These are phyloP conservation scores for Drosophila sproati DNA, from an alignment of 1,140 invertebrate genomes.

Conservation along the genomic window DNA sequence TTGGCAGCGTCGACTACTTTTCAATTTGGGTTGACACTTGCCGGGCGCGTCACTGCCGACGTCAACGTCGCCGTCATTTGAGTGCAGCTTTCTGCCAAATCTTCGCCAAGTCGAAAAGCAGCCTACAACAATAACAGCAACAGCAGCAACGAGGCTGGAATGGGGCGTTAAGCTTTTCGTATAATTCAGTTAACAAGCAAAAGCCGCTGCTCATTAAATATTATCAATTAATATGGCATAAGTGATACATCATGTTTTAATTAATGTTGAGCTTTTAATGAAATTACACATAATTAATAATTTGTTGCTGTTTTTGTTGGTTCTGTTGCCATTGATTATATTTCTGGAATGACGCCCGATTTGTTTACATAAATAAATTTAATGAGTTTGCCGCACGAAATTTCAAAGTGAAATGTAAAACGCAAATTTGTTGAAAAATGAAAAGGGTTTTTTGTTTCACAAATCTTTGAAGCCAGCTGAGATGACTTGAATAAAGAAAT, in stretches of 20 bases:
- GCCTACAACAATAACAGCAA: conserved; percentile 9
- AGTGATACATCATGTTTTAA: conserved; percentile 52
- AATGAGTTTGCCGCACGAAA: conserved; percentile 41
- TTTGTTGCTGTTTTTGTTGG: conserved; percentile 9
- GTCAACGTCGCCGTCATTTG: conserved; percentile 1
- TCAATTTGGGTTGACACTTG: conserved; percentile 17
- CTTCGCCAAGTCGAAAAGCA: conserved; percentile 7
- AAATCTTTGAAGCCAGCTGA: neutral
- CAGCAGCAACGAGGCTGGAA: neutral
- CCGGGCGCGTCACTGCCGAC: conserved; percentile 1
- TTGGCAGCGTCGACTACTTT: conserved; percentile 26
- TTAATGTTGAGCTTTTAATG: conserved; percentile 34
- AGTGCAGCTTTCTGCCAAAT: conserved; percentile 9
- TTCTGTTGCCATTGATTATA: conserved; percentile 36
- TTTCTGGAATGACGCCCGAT: conserved; percentile 32
- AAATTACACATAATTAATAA: conserved; percentile 55
- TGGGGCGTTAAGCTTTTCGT: conserved; percentile 21
- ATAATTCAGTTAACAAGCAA: conserved; percentile 46
- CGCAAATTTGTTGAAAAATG: conserved; percentile 2
- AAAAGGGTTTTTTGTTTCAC: neutral
- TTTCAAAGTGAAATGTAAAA: conserved; percentile 18
- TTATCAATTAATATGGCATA: conserved; percentile 27
- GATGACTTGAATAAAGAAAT: neutral
- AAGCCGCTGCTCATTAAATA: conserved; percentile 51
- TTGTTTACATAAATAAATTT: conserved; percentile 30